A percentile compares a stretch with the other conserved stretches of the same genome.
These are phyloP conservation scores for Etia nguti DNA, from an alignment of 2,113 vertebrate species.

Conservation along the genomic window DNA sequence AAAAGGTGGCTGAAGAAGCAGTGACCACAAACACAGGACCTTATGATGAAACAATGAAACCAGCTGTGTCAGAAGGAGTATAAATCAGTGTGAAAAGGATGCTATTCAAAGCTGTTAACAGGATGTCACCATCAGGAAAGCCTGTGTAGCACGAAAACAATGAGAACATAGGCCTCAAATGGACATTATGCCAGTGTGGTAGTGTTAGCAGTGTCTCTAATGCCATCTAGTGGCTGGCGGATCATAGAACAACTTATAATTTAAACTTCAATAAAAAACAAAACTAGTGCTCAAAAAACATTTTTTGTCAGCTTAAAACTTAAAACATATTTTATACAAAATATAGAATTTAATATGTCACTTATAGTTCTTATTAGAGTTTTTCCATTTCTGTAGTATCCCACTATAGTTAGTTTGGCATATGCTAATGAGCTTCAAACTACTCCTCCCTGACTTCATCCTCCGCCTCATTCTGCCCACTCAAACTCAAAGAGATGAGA, in stretches of 20 bases:
- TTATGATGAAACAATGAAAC: neutral
- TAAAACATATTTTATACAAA: neutral
- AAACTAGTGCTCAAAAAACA: neutral
- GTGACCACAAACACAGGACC: neutral
- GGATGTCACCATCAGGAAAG: neutral
- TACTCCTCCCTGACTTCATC: neutral
- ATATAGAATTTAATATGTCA: accelerated
- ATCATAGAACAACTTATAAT: neutral
- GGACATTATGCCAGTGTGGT: neutral
- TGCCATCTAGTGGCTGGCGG: neutral
- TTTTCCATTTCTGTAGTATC: neutral
- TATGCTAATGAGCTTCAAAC: neutral
- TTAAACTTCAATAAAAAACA: neutral
- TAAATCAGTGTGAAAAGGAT: neutral
- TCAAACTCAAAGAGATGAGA: neutral
- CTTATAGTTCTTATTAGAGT: neutral
- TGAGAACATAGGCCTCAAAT: accelerated
- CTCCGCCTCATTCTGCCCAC: neutral
- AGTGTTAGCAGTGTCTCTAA: neutral
- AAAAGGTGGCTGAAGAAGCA: neutral
- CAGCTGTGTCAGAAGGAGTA: neutral
- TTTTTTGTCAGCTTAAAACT: neutral
- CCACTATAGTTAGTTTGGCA: neutral
- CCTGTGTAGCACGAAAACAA: accelerated
- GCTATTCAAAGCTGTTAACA: neutral